Percentiles rank a stretch among this genome's conserved stretches.
phyloP scores from a whole-genome alignment of 2,113 vertebrate genomes.

The Syngnathus floridae region DNA sequence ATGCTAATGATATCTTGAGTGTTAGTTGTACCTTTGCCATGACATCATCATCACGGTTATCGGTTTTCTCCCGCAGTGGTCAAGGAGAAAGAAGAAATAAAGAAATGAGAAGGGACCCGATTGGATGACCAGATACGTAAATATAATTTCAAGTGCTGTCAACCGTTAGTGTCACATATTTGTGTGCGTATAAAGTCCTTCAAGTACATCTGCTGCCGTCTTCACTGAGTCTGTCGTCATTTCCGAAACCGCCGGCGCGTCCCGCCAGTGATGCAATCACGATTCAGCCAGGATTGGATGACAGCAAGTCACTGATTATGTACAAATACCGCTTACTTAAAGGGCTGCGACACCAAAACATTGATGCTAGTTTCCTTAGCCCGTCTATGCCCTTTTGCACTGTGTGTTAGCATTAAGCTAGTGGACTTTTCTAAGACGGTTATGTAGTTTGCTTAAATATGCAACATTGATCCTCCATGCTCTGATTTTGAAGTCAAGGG shows the following conservation, averaged over 20 bases:
- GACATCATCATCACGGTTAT: background rate
- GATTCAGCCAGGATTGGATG: constrained; percentile 27
- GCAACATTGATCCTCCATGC: too few relatives aligned
- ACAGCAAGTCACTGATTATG: background rate
- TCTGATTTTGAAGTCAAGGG: background rate
- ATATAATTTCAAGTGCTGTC: constrained; percentile 46
- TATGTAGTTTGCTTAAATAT: too few relatives aligned
- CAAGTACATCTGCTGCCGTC: background rate
- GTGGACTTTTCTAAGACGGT: too few relatives aligned
- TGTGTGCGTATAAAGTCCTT: background rate
- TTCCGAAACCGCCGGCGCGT: background rate
- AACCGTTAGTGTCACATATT: background rate
- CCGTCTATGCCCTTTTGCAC: background rate
- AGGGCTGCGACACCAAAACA: background rate
- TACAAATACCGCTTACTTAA: background rate
- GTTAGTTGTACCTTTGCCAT: background rate
- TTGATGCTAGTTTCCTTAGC: background rate
- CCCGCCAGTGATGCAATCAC: constrained; percentile 32
- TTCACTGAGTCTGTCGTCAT: background rate
- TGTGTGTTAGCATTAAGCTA: too few relatives aligned
- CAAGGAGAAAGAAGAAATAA: constrained; percentile 60
- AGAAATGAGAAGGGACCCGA: constrained; percentile 54
- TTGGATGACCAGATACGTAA: constrained; percentile 56
- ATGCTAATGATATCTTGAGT: background rate
- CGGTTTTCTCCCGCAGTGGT: constrained; percentile 39